phyloP scores from a whole-genome alignment of 2,888 invertebrate species.

The Saturnia pavonia region DNA sequence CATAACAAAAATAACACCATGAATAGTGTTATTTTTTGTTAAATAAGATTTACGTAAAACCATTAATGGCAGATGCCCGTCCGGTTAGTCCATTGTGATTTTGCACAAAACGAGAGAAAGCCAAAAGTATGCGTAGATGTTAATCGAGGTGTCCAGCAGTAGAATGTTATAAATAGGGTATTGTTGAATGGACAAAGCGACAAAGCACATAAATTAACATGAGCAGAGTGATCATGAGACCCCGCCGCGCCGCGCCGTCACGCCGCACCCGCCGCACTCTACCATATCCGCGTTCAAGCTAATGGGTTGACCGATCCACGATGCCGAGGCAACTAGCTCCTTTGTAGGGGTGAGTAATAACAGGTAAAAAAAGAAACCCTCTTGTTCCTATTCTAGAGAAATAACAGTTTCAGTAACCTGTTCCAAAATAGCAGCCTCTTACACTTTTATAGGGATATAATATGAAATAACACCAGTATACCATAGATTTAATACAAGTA shows the following conservation, averaged over 20 bases:
- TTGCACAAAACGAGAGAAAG: slow-evolving; percentile 80
- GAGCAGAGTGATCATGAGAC: slow-evolving; percentile 79
- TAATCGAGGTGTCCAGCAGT: slow-evolving; percentile 80
- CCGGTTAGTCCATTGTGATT: slow-evolving; percentile 67
- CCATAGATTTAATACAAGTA: too few relatives aligned
- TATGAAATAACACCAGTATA: too few relatives aligned
- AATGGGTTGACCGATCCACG: slow-evolving; percentile 73
- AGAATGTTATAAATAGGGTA: slow-evolving; percentile 72
- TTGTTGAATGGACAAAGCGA: slow-evolving; percentile 70
- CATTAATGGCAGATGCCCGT: slow-evolving; percentile 75
- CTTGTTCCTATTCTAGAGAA: too few relatives aligned
- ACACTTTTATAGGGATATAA: too few relatives aligned
- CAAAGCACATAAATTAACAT: slow-evolving; percentile 81
- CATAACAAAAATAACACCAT: not conserved
- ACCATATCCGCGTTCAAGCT: slow-evolving; percentile 50
- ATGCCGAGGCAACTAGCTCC: slow-evolving; percentile 23
- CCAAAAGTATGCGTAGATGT: slow-evolving; percentile 71
- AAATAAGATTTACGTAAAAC: slow-evolving; percentile 48
- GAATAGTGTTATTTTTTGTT: slow-evolving; percentile 35
- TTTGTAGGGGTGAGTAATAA: too few relatives aligned
- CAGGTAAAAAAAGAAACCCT: too few relatives aligned
- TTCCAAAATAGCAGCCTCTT: too few relatives aligned
- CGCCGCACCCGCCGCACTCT: not conserved
- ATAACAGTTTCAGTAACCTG: too few relatives aligned
- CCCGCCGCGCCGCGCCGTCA: slow-evolving; percentile 46